These are phyloP conservation scores for Mirounga angustirostris DNA, from an alignment of 2,113 vertebrate species.

Conservation along the genomic window DNA sequence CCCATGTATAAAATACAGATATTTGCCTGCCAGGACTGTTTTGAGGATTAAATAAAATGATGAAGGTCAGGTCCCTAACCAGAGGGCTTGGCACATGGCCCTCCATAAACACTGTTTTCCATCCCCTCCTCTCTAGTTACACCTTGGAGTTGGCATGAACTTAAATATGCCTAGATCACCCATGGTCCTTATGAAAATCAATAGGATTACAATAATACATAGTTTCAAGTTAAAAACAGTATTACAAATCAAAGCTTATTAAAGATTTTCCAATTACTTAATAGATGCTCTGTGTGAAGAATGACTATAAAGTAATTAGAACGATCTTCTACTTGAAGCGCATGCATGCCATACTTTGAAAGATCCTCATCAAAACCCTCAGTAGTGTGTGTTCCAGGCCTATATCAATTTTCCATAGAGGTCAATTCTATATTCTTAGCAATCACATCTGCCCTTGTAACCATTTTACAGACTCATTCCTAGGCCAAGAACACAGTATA, in stretches of 20 bases:
- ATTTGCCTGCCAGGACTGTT: not conserved
- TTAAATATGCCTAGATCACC: not conserved
- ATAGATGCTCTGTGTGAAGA: slow-evolving; percentile 7
- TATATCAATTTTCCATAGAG: slow-evolving; percentile 61
- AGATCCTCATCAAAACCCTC: slow-evolving; percentile 63
- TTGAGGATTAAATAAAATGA: not conserved
- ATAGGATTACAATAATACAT: not conserved
- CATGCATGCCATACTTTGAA: not conserved
- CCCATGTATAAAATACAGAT: not conserved
- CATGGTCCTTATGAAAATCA: not conserved
- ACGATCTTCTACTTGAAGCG: slow-evolving; percentile 56
- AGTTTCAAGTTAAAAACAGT: slow-evolving; percentile 20
- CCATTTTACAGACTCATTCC: slow-evolving; percentile 25
- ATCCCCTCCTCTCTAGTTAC: not conserved
- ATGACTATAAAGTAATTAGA: slow-evolving; percentile 43
- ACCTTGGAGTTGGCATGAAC: not conserved
- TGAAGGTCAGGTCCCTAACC: not conserved
- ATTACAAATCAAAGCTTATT: not conserved
- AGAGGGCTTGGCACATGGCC: not conserved
- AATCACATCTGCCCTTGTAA: not conserved
- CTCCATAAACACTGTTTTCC: not conserved
- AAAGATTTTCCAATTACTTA: slow-evolving; percentile 2
- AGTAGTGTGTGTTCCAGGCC: not conserved
- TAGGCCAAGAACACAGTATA: not conserved
- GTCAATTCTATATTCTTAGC: slow-evolving; percentile 49